Conservation (phyloP, 2,797 vertebrate genomes). For the Thunnus albacares region DNA sequence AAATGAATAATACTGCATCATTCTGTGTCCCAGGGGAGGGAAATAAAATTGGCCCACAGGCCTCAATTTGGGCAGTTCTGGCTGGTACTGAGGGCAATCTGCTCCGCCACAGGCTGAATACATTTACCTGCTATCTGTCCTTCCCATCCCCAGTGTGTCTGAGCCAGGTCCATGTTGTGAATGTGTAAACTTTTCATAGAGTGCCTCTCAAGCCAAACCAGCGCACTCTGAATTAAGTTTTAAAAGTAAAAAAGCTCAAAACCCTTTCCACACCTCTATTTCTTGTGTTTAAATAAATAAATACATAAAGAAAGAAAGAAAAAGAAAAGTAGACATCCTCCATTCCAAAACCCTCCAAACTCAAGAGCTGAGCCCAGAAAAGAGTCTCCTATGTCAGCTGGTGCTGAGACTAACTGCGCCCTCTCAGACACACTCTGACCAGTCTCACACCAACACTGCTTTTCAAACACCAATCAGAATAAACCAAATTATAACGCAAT, state of each 20-base stretch:
- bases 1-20: slow-evolving; percentile 13
- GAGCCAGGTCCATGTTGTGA: slow-evolving; percentile 9
- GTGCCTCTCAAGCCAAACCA: slow-evolving; percentile 7
- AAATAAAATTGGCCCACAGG: neutral
- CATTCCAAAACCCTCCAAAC: too few species aligned
- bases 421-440: too few species aligned
- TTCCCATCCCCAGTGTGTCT: neutral
- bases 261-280: neutral
- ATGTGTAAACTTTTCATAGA: slow-evolving; percentile 15
- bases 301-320: too few species aligned
- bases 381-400: too few species aligned
- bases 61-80: slow-evolving; percentile 13
- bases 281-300: slow-evolving; percentile 15
- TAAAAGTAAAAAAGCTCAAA: neutral
- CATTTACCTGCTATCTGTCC: slow-evolving; percentile 25
- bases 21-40: neutral
- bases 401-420: too few species aligned
- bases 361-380: too few species aligned
- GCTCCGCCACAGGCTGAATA: slow-evolving; percentile 37
- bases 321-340: too few species aligned
- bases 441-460: too few species aligned
- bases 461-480: too few species aligned
- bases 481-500: too few species aligned
- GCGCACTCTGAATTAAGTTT: neutral
- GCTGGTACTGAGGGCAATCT: slow-evolving; percentile 1